Conservation (phyloP, 2,113 vertebrate species). For the Petromus typicus region DNA sequence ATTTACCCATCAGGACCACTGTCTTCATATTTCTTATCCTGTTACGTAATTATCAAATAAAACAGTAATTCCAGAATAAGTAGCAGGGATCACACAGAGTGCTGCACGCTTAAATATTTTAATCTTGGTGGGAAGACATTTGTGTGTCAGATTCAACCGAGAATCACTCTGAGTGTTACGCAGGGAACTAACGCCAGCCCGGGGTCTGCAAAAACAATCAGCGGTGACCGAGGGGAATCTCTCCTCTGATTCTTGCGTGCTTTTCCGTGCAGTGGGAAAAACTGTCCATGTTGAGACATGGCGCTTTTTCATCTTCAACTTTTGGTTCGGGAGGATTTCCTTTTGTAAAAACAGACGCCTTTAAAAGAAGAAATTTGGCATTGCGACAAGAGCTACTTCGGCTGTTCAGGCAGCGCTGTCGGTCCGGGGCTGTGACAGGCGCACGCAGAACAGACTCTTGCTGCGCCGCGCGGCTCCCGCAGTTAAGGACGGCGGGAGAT, state of each 20-base stretch:
- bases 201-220: slow-evolving; percentile 26
- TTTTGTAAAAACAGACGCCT: slow-evolving; percentile 66
- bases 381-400: slow-evolving; percentile 34
- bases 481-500: slow-evolving; percentile 62
- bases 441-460: slow-evolving; percentile 63
- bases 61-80: slow-evolving; percentile 69
- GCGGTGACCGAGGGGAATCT: not conserved
- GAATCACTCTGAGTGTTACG: slow-evolving; percentile 28
- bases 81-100: slow-evolving; percentile 60
- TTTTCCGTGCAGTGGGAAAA: not conserved
- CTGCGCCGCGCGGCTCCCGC: slow-evolving; percentile 63
- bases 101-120: slow-evolving; percentile 57
- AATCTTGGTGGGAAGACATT: slow-evolving; percentile 34
- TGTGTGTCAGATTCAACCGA: not conserved
- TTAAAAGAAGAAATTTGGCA: slow-evolving; percentile 26
- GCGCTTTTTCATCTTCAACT: slow-evolving; percentile 14
- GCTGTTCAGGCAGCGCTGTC: slow-evolving; percentile 61
- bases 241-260: not conserved
- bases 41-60: slow-evolving; percentile 71
- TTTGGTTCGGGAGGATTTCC: slow-evolving; percentile 50
- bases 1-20: slow-evolving; percentile 68
- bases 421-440: slow-evolving; percentile 71
- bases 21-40: slow-evolving; percentile 55
- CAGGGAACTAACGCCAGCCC: slow-evolving; percentile 1
- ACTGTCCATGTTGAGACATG: not conserved